Evolutionary conservation across 2,888 invertebrate species (phyloP).

Genomic region (Caenorhabditis imperialis): DNA sequence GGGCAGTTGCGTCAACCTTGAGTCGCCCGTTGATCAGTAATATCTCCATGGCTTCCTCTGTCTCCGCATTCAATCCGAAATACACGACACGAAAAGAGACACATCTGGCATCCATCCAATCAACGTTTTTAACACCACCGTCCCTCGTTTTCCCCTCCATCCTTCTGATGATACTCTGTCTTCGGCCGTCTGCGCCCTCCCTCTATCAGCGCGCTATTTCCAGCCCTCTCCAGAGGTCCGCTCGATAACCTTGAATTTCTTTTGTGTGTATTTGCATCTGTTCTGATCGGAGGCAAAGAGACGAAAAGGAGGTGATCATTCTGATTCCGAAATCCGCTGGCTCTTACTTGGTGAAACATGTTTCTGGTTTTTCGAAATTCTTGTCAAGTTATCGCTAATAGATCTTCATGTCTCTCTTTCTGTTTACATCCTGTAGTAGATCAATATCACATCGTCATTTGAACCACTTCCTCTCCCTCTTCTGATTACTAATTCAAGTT

Average conservation of each 20-base stretch:
- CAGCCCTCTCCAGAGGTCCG: conserved; percentile 15
- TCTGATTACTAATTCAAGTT: background rate
- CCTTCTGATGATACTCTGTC: conserved; percentile 34
- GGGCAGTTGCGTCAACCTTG: too few species aligned
- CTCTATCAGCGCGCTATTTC: conserved; percentile 17
- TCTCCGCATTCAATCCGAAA: conserved; percentile 29
- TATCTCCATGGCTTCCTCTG: conserved; percentile 5
- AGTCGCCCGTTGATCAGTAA: background rate
- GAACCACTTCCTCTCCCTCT: background rate
- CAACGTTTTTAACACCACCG: conserved; percentile 53
- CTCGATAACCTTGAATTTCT: conserved; percentile 50
- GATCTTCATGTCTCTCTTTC: conserved; percentile 9
- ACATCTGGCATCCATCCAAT: conserved; percentile 53
- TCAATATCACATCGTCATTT: conserved; percentile 1
- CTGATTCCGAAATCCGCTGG: conserved; percentile 1
- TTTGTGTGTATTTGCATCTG: conserved; percentile 21
- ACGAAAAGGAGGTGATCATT: background rate
- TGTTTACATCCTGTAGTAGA: conserved; percentile 19
- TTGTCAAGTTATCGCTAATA: conserved; percentile 24
- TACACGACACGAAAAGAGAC: conserved; percentile 26
- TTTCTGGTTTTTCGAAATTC: background rate
- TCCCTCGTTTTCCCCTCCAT: conserved; percentile 13
- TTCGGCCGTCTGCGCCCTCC: background rate
- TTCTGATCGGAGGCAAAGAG: background rate
- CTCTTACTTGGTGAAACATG: conserved; percentile 1